Evolutionary conservation across 2,113 vertebrate genomes (phyloP).

Genomic region (Siniperca chuatsi): DNA sequence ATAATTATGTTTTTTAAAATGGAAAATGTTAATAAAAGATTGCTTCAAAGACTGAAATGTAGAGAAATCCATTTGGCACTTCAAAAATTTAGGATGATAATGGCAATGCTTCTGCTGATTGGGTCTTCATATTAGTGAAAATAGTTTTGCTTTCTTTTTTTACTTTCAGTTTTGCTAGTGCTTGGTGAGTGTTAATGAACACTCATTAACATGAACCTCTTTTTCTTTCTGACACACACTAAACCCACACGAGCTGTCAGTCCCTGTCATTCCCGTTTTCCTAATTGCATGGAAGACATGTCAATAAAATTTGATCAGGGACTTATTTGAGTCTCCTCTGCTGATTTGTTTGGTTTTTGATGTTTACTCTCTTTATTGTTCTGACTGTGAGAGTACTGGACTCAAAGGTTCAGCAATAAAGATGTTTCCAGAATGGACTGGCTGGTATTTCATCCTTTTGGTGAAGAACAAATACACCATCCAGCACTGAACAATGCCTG

Average conservation of each 20-base stretch:
- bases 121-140: neutral
- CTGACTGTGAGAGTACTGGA: conserved; percentile 17
- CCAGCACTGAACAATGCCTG: neutral
- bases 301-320: conserved; percentile 60
- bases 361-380: conserved; percentile 75
- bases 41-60: neutral
- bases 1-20: neutral
- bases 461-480: conserved; percentile 7
- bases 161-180: neutral
- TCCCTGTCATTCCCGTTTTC: conserved; percentile 15
- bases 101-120: neutral
- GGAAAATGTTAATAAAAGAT: neutral
- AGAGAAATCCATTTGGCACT: conserved; percentile 6
- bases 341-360: conserved; percentile 35
- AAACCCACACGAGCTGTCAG: conserved; percentile 9
- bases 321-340: conserved; percentile 53
- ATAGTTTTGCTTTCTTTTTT: neutral
- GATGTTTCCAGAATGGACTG: conserved; percentile 5
- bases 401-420: conserved; percentile 59
- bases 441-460: conserved; percentile 24
- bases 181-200: neutral
- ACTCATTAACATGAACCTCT: neutral
- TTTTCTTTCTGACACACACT: neutral
- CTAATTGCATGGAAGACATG: conserved; percentile 60
- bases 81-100: neutral